These are phyloP conservation scores for Astropecten irregularis DNA, from an alignment of 53 echinoderm and acorn worm genomes.

Conservation along the genomic window DNA sequence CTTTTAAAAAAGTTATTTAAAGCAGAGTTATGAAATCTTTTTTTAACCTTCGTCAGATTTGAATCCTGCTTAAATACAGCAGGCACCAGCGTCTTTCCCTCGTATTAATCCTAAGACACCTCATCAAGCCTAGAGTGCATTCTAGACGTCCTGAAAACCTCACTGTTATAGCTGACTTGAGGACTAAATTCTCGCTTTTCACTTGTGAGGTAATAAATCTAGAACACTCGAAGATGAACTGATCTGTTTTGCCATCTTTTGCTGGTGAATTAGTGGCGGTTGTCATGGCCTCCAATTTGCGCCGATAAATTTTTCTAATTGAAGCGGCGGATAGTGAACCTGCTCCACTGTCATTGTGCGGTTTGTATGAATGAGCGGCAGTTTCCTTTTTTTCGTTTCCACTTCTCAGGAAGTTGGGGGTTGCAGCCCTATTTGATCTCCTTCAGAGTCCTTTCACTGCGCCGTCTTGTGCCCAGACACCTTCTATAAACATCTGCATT, in stretches of 20 bases:
- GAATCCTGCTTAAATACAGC: too few relatives aligned
- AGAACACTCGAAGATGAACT: neutral
- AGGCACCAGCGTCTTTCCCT: too few relatives aligned
- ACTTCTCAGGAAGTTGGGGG: neutral
- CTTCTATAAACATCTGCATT: neutral
- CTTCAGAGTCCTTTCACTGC: neutral
- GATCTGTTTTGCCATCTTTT: neutral
- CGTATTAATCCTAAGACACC: conserved; percentile 23
- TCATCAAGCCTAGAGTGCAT: neutral
- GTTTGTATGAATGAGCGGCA: neutral
- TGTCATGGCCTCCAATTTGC: neutral
- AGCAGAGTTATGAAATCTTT: too few relatives aligned
- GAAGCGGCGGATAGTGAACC: neutral
- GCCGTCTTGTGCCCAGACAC: too few relatives aligned
- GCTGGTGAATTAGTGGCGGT: neutral
- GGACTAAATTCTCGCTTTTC: too few relatives aligned
- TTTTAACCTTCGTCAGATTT: too few relatives aligned
- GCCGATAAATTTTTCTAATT: neutral
- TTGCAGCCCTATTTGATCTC: neutral
- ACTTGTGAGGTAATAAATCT: neutral
- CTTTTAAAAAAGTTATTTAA: too few relatives aligned
- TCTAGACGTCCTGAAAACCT: neutral
- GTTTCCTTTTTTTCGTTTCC: too few relatives aligned
- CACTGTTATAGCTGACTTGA: neutral
- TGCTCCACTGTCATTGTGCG: neutral